A percentile compares a stretch with the other conserved stretches of the same genome.
These are phyloP conservation scores for Torymus tubicola DNA, from an alignment of 2,888 invertebrate species.

Conservation along the genomic window DNA sequence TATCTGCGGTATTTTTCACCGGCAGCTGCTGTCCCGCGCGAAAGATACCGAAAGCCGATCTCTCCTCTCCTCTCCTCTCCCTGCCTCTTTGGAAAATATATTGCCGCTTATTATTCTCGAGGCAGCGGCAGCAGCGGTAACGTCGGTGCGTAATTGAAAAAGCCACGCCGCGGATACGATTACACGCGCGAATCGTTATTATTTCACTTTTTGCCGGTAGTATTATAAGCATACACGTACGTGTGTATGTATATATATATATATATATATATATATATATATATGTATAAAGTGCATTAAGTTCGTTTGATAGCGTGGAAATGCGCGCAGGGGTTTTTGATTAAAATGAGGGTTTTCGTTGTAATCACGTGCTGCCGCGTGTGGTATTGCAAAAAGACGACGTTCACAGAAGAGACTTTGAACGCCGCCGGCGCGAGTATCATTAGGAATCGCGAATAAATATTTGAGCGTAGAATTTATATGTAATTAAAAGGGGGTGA, in stretches of 20 bases:
- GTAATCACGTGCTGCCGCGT: too few relatives aligned
- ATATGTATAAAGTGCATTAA: constrained; percentile 42
- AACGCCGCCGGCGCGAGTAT: too few relatives aligned
- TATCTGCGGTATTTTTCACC: constrained; percentile 19
- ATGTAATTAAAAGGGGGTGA: too few relatives aligned
- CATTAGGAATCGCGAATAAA: too few relatives aligned
- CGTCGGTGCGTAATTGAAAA: constrained; percentile 22
- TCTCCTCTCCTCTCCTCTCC: too few relatives aligned
- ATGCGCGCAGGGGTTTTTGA: neutral
- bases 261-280: too few relatives aligned
- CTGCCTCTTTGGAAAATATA: constrained; percentile 11
- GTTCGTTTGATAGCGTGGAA: constrained; percentile 29
- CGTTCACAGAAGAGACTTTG: too few relatives aligned
- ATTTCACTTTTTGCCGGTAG: neutral
- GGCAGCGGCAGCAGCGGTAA: neutral
- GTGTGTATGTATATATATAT: too few relatives aligned
- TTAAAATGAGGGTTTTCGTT: neutral
- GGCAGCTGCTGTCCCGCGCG: neutral
- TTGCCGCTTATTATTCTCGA: constrained; percentile 29
- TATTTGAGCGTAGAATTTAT: too few relatives aligned
- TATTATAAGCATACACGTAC: constrained; percentile 5
- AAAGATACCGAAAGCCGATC: constrained; percentile 11
- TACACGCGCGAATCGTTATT: neutral
- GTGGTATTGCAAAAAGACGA: too few relatives aligned
- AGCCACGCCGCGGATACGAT: constrained; percentile 17